Percentiles rank a stretch among this genome's conserved stretches.
Conservation (phyloP, 2,888 invertebrate genomes). For the Drosophila mayaguana region DNA sequence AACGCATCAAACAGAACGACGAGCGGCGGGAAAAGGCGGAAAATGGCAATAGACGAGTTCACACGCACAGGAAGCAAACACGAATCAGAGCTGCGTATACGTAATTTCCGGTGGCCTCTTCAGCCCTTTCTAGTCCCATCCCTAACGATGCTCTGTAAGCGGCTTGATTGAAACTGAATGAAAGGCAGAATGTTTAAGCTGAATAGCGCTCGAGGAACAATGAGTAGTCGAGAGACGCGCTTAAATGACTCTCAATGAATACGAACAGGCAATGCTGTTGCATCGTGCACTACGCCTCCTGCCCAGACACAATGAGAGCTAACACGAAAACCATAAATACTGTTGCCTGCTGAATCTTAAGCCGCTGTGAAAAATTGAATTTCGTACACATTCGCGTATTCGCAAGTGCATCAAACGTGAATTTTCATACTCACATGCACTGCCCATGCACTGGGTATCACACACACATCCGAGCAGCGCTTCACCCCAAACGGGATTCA, state of each 20-base stretch:
- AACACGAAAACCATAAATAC: neutral
- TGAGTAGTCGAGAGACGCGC: neutral
- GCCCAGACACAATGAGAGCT: neutral
- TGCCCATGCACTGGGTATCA: slow-evolving; percentile 1
- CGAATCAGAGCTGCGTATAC: slow-evolving; percentile 20
- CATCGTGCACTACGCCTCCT: slow-evolving; percentile 1
- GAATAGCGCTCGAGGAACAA: neutral
- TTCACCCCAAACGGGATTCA: slow-evolving; percentile 36
- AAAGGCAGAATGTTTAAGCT: neutral
- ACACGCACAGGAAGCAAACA: slow-evolving; percentile 22
- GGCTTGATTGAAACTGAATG: neutral
- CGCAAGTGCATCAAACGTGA: slow-evolving; percentile 40
- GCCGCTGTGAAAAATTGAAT: slow-evolving; percentile 26
- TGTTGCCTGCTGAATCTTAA: neutral
- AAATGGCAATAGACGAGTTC: slow-evolving; percentile 19
- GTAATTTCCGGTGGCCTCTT: slow-evolving; percentile 23
- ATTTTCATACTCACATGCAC: slow-evolving; percentile 9
- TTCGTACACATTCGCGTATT: slow-evolving; percentile 21
- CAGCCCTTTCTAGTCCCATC: neutral
- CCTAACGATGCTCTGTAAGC: neutral
- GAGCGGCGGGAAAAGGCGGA: slow-evolving; percentile 12
- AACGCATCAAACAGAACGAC: slow-evolving; percentile 42
- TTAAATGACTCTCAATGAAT: neutral
- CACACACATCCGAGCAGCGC: slow-evolving; percentile 1
- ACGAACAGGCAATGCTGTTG: neutral